Evolutionary conservation across 1,140 invertebrate genomes (phyloP).

Genomic region (Hormaphis cornu): DNA sequence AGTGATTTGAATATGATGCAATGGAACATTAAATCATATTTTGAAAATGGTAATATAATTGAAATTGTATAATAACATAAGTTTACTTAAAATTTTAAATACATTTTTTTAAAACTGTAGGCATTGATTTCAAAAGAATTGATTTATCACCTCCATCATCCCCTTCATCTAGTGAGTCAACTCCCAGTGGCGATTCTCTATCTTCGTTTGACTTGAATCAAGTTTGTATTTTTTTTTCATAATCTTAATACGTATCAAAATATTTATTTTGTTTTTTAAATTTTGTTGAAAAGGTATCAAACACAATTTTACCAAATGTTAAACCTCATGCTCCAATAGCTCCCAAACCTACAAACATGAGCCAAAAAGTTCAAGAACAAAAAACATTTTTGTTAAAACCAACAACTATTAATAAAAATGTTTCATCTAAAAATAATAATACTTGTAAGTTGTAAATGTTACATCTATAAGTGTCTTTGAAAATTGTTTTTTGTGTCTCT

Average conservation of each 20-base stretch:
- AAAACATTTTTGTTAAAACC: neutral
- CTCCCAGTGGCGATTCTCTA: slow-evolving; percentile 10
- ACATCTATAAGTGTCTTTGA: neutral
- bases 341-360: neutral
- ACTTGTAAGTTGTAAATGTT: slow-evolving; percentile 2
- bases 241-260: neutral
- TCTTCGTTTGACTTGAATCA: slow-evolving; percentile 15
- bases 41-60: slow-evolving; percentile 13
- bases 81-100: neutral
- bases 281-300: neutral
- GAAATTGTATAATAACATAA: too few relatives aligned
- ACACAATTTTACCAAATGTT: neutral
- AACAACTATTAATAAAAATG: neutral
- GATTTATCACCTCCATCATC: slow-evolving; percentile 13
- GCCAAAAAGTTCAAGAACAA: neutral
- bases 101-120: neutral
- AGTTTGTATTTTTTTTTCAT: neutral
- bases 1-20: slow-evolving; percentile 1
- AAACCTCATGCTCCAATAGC: neutral
- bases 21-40: slow-evolving; percentile 21
- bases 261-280: neutral
- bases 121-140: slow-evolving; percentile 1
- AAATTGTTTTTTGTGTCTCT: neutral
- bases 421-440: neutral
- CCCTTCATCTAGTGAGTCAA: slow-evolving; percentile 14